Conservation (phyloP, 1,140 invertebrate species). For the Zophobas atratus region DNA sequence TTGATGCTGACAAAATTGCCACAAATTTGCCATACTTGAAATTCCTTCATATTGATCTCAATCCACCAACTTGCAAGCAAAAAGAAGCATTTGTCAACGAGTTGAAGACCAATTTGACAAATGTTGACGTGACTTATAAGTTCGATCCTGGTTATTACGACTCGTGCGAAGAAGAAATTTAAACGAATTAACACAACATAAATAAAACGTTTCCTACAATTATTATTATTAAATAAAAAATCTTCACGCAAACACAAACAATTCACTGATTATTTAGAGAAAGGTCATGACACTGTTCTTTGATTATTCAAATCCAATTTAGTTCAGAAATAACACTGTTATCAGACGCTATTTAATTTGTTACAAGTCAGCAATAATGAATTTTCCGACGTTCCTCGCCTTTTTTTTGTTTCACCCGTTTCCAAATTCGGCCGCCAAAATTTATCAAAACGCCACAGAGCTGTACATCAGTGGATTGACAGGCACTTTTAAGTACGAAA, state of each 20-base stretch:
- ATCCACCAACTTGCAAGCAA: not conserved
- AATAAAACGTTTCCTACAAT: too few relatives aligned
- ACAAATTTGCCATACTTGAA: not conserved
- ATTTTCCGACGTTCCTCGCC: too few relatives aligned
- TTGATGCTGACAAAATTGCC: not conserved
- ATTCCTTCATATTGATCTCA: not conserved
- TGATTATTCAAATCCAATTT: too few relatives aligned
- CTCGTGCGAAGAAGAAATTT: not conserved
- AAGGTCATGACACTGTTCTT: too few relatives aligned
- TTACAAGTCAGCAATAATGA: too few relatives aligned
- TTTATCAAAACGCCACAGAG: too few relatives aligned
- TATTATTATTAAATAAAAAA: too few relatives aligned
- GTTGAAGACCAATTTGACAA: not conserved
- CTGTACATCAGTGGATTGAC: not conserved
- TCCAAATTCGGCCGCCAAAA: not conserved
- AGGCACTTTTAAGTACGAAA: slow-evolving; percentile 1
- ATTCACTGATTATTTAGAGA: too few relatives aligned
- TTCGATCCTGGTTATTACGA: not conserved
- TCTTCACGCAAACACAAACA: too few relatives aligned
- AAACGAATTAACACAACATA: not conserved
- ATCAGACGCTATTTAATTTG: too few relatives aligned
- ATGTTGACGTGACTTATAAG: not conserved
- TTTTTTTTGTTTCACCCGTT: too few relatives aligned
- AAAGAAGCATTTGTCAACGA: not conserved
- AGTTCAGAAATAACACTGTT: too few relatives aligned